Base-by-base conservation (phyloP, 1,140 invertebrate species). In the Tetramorium simillimum region DNA sequence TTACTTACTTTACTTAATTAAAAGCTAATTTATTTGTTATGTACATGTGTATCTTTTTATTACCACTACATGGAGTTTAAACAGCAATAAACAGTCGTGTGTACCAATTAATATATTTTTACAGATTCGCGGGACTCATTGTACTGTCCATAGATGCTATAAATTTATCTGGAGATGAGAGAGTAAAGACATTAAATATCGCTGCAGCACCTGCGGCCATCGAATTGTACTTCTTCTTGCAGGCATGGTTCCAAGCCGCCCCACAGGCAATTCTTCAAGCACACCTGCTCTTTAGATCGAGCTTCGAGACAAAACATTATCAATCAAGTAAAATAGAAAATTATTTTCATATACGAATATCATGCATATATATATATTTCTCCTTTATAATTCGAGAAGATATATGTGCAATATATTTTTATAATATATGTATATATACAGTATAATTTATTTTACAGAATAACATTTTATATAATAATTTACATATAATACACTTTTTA, bases 161-260 rank as follows among this genome's bases (percentile, higher is more conserved):
- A 24, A 96, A 96, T 84, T 96, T 96, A 81, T 92, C 93, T 40
- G 96, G 97, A 75, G 93, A 96, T 56, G 95, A 96, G 65, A 96
- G 96, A 75, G 94, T 94, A 89, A 96, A 96, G 86, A 96, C 97
- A 67, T 91, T 97, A 60, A 91, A 94, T 21, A 92, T 94, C 86
- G 96, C 96, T 5, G 95, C 95, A 3, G 93, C 96, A 60, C 96
- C 97, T 16, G 96, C 96, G 53, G 96, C 96, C 37, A 96, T 97
- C 81, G 97, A 97, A 92, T 93, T 97, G 6, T 97, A 97, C 92
- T 96, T 97, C 80, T 97, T 97, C 84, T 94, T 97, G 21, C 97
- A 97, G 93, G 96, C 97, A n/a, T 97, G 97, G 94, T 95, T 97
- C 37, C 97, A 98, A 92, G 96, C 97, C 6, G 96, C 96, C 10